Conservation (phyloP, 2,888 invertebrate genomes). For the Congeria kusceri region DNA sequence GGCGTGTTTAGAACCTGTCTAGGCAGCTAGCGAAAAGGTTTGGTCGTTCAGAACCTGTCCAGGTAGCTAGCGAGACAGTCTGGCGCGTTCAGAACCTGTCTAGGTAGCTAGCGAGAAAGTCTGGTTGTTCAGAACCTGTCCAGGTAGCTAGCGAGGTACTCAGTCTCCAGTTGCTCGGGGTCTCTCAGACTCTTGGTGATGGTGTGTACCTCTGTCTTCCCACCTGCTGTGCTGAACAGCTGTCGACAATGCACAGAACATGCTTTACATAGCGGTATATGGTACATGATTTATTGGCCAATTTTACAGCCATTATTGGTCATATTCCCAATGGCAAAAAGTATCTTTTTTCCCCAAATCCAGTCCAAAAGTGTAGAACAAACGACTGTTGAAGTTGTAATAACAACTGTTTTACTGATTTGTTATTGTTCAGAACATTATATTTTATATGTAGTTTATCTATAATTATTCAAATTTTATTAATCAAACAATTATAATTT, state of each 20-base stretch:
- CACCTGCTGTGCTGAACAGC: constrained; percentile 65
- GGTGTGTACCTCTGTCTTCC: constrained; percentile 69
- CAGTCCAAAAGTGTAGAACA: too few relatives aligned
- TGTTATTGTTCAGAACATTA: too few relatives aligned
- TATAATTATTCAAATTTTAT: too few relatives aligned
- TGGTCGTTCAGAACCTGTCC: constrained; percentile 55
- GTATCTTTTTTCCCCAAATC: too few relatives aligned
- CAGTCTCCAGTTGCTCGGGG: constrained; percentile 67
- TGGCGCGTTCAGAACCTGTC: constrained; percentile 62
- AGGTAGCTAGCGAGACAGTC: constrained; percentile 69
- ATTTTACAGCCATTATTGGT: too few relatives aligned
- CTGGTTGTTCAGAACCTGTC: constrained; percentile 60
- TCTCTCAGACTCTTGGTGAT: constrained; percentile 62
- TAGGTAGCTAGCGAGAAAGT: constrained; percentile 67
- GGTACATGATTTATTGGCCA: too few relatives aligned
- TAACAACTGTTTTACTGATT: too few relatives aligned
- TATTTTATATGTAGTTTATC: too few relatives aligned
- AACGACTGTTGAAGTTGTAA: too few relatives aligned
- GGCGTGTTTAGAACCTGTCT: constrained; percentile 61
- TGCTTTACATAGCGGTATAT: too few relatives aligned
- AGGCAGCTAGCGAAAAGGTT: constrained; percentile 68
- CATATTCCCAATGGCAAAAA: too few relatives aligned
- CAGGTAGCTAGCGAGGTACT: constrained; percentile 67
- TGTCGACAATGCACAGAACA: constrained; percentile 36
- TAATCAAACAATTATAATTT: too few relatives aligned